Conservation (phyloP, 2,797 vertebrate genomes). For the Gallinago solitaria region DNA sequence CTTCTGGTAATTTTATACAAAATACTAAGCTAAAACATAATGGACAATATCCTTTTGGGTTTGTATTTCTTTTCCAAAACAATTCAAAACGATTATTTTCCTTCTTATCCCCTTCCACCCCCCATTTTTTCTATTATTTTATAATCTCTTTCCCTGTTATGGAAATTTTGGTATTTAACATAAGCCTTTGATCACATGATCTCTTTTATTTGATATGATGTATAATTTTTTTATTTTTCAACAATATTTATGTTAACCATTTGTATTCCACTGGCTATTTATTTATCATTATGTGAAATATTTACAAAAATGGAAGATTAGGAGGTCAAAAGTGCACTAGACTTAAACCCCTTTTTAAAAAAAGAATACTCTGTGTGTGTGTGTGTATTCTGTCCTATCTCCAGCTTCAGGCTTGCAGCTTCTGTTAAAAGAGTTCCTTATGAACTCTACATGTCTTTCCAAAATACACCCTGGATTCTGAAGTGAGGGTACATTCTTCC, state of each 20-base stretch:
- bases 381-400: not conserved
- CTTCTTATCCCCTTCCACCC: not conserved
- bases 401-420: not conserved
- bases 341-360: not conserved
- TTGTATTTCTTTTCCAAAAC: not conserved
- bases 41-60: not conserved
- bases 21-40: not conserved
- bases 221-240: not conserved
- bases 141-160: not conserved
- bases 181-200: slow-evolving; percentile 2
- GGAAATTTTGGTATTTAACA: slow-evolving; percentile 5
- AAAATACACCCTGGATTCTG: not conserved
- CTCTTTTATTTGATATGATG: not conserved
- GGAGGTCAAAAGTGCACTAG: not conserved
- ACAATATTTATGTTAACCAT: not conserved
- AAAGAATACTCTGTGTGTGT: not conserved
- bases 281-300: not conserved
- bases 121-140: not conserved
- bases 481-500: not conserved
- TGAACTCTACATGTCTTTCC: not conserved
- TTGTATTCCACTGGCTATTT: not conserved
- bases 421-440: not conserved
- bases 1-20: not conserved
- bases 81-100: not conserved
- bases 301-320: not conserved